Conservation (phyloP, 2,888 invertebrate species). For the Lathronympha strigana region DNA sequence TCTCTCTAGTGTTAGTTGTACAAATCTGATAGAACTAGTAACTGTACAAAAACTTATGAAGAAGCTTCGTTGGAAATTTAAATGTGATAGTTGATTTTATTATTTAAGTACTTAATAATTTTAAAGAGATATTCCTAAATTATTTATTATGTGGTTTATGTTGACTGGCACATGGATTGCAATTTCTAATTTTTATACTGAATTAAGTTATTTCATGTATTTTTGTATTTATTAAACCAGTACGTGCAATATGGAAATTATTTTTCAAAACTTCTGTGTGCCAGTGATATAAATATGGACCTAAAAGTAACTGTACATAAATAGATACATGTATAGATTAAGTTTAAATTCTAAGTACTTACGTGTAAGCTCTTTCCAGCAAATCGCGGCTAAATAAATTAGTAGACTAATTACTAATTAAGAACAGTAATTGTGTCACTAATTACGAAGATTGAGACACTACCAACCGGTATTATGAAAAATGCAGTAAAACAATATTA, state of each 20-base stretch:
- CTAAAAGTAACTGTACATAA: conserved; percentile 48
- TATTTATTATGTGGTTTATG: conserved; percentile 72
- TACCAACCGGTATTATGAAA: conserved; percentile 30
- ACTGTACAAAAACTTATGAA: conserved; percentile 70
- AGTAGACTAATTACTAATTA: conserved; percentile 47
- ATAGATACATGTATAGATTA: conserved; percentile 46
- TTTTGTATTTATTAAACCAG: conserved; percentile 42
- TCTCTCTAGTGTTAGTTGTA: conserved; percentile 50
- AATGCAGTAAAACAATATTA: background rate
- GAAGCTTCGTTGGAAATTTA: conserved; percentile 79
- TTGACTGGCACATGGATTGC: conserved; percentile 53
- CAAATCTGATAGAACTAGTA: conserved; percentile 41
- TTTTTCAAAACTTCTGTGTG: conserved; percentile 46
- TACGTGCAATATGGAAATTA: conserved; percentile 52
- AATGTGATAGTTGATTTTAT: conserved; percentile 83
- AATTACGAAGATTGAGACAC: conserved; percentile 27
- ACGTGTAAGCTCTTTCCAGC: conserved; percentile 42
- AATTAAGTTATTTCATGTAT: conserved; percentile 38
- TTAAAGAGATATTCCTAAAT: conserved; percentile 79
- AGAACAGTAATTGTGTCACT: conserved; percentile 25
- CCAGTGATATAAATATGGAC: conserved; percentile 53
- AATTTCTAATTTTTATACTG: conserved; percentile 44
- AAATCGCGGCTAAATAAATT: conserved; percentile 46
- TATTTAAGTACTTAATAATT: conserved; percentile 81
- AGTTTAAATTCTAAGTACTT: conserved; percentile 40